These are phyloP conservation scores for Erethizon dorsatum DNA, from an alignment of 2,797 vertebrate species.

Conservation along the genomic window DNA sequence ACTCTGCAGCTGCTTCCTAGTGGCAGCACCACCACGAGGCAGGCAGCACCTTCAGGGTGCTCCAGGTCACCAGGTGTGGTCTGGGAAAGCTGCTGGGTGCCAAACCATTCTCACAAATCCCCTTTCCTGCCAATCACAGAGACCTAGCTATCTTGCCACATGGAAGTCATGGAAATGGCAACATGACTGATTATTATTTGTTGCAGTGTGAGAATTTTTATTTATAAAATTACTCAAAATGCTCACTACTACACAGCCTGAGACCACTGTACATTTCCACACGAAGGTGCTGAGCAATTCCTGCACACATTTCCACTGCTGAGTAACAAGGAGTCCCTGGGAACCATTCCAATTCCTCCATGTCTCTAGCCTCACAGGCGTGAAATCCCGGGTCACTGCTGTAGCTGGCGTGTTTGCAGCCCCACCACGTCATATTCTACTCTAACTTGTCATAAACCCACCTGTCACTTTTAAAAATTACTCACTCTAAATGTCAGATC, in stretches of 20 bases:
- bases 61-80: background rate
- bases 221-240: background rate
- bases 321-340: no score
- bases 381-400: rapidly evolving
- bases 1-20: background rate
- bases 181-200: background rate
- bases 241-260: background rate
- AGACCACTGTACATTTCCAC: background rate
- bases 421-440: background rate
- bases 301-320: rapidly evolving
- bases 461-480: slow-evolving; percentile 58
- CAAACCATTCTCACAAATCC: background rate
- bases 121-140: no score
- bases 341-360: background rate
- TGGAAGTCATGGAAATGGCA: no score
- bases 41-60: background rate
- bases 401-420: background rate
- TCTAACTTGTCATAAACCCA: background rate
- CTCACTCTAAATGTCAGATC: slow-evolving; percentile 97
- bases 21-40: background rate
- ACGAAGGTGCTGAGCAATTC: no score
- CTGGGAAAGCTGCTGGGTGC: rapidly evolving
- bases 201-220: background rate
- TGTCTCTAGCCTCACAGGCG: rapidly evolving
- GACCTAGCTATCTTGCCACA: rapidly evolving